phyloP scores from a whole-genome alignment of 2,113 vertebrate species.

The Carassius gibelio region DNA sequence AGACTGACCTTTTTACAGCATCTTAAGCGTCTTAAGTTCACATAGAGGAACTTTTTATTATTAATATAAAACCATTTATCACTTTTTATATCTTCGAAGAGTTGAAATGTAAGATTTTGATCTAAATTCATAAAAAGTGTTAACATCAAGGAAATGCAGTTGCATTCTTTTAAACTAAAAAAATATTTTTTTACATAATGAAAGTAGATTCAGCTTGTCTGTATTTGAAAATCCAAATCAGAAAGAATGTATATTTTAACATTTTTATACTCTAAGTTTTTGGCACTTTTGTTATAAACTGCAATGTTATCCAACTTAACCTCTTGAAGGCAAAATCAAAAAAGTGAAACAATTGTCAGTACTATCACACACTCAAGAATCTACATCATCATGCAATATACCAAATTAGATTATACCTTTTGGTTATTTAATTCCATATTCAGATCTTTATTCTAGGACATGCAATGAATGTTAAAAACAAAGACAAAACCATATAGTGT shows the following conservation, averaged over 20 bases:
- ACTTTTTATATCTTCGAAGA: too few species aligned
- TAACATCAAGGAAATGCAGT: too few species aligned
- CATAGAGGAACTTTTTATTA: too few species aligned
- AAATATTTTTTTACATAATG: too few species aligned
- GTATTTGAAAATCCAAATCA: too few species aligned
- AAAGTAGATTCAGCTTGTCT: too few species aligned
- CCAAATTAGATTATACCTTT: not conserved
- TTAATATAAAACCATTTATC: too few species aligned
- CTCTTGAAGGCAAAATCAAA: not conserved
- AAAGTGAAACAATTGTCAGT: not conserved
- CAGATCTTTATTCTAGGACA: not conserved
- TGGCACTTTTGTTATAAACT: not conserved
- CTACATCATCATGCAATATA: not conserved
- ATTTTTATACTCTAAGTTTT: too few species aligned
- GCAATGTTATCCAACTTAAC: not conserved
- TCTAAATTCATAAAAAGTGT: too few species aligned
- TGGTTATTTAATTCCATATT: not conserved
- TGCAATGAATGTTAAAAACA: not conserved
- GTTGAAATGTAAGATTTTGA: too few species aligned
- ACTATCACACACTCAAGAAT: not conserved
- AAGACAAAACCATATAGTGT: not conserved
- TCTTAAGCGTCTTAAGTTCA: not conserved
- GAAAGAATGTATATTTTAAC: too few species aligned
- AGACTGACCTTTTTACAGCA: not conserved
- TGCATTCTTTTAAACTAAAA: too few species aligned